Evolutionary conservation across 2,888 invertebrate species (phyloP).

Genomic region (Eupeodes latifasciatus): DNA sequence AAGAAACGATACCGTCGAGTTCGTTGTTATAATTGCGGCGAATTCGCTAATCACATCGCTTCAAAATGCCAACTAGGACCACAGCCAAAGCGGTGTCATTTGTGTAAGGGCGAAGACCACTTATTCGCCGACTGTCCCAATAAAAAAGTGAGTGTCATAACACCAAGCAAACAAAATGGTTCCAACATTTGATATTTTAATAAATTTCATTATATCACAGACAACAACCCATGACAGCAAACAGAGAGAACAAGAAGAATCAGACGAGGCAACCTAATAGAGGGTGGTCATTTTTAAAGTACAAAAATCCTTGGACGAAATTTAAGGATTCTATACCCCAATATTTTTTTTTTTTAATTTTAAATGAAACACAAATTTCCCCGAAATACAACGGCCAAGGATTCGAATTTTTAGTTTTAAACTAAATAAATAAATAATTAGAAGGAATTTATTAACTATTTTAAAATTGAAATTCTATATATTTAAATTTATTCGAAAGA

Average conservation of each 20-base stretch:
- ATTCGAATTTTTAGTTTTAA: conserved; percentile 67
- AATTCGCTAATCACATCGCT: conserved; percentile 96
- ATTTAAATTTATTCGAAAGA: conserved; percentile 10
- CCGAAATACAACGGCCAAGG: conserved; percentile 37
- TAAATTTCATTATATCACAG: conserved; percentile 35
- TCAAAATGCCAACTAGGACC: conserved; percentile 94
- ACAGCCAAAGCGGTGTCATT: conserved; percentile 95
- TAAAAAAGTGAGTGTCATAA: conserved; percentile 81
- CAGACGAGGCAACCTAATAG: conserved; percentile 60
- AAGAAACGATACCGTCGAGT: conserved; percentile 94
- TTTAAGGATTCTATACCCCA: background rate
- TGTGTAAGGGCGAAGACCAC: conserved; percentile 94
- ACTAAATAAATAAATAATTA: conserved; percentile 70
- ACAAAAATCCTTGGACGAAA: conserved; percentile 46
- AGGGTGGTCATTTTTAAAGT: conserved; percentile 15
- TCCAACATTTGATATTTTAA: background rate
- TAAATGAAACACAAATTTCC: background rate
- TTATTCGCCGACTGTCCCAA: conserved; percentile 95
- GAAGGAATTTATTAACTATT: conserved; percentile 53
- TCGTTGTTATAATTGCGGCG: conserved; percentile 96
- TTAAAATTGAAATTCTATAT: conserved; percentile 18
- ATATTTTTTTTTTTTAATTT: background rate
- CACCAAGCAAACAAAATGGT: background rate
- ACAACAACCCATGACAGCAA: conserved; percentile 48
- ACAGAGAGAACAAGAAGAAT: conserved; percentile 31